phyloP scores from a whole-genome alignment of 2,797 vertebrate species.

The Pelochelys cantorii region DNA sequence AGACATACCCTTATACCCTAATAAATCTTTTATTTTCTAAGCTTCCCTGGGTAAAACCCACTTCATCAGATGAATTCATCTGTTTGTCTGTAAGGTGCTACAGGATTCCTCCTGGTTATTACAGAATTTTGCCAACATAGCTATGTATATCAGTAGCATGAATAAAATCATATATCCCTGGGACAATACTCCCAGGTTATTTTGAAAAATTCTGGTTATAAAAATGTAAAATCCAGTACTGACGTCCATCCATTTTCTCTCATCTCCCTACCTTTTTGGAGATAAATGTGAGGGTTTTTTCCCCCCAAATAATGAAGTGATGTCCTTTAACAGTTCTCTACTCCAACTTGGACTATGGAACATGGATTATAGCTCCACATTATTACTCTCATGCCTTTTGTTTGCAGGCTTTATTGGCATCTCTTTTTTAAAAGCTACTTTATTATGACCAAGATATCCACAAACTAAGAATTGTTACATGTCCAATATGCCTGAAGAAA shows the following conservation, averaged over 20 bases:
- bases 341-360: background rate
- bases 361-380: background rate
- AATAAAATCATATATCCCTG: background rate
- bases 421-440: background rate
- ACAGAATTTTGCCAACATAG: background rate
- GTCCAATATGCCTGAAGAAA: background rate
- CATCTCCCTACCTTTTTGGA: background rate
- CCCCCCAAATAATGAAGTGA: background rate
- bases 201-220: background rate
- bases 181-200: background rate
- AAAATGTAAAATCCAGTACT: background rate
- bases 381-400: background rate
- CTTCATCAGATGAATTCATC: too few species aligned
- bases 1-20: too few species aligned
- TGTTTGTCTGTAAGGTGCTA: too few species aligned
- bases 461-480: background rate
- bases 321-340: background rate
- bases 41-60: too few species aligned
- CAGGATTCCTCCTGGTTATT: too few species aligned
- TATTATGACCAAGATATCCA: background rate
- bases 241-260: background rate
- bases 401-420: background rate
- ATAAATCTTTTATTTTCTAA: too few species aligned
- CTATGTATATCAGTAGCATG: background rate
- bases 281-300: background rate